Evolutionary conservation across 2,113 vertebrate genomes (phyloP).

Genomic region (Chionis minor): DNA sequence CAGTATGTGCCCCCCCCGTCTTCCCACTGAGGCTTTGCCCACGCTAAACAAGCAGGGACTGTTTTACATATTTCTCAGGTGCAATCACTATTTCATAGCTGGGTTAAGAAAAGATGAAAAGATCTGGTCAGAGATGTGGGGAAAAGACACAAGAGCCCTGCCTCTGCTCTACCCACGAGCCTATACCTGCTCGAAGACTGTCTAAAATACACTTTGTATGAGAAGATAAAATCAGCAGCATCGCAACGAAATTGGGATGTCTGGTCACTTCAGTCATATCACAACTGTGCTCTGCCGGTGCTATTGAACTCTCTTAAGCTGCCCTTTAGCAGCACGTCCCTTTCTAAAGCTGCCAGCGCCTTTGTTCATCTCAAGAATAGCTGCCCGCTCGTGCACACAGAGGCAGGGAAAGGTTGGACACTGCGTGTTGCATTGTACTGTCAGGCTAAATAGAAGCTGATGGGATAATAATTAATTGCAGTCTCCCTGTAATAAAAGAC

Average conservation of each 20-base stretch:
- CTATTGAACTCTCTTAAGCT: neutral
- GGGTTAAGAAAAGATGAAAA: neutral
- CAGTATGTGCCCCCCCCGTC: neutral
- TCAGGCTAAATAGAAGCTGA: conserved; percentile 72
- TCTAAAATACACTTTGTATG: neutral
- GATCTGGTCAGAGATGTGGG: neutral
- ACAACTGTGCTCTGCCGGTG: neutral
- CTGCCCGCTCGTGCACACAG: conserved; percentile 15
- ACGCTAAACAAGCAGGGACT: neutral
- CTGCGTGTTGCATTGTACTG: conserved; percentile 52
- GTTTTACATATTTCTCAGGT: neutral
- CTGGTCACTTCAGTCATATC: neutral
- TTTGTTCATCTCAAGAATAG: conserved; percentile 62
- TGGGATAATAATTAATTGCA: conserved; percentile 77
- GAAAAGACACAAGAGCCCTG: neutral
- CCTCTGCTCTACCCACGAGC: neutral
- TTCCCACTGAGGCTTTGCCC: neutral
- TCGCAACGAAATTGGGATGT: neutral
- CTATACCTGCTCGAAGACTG: rapidly evolving
- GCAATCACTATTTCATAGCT: neutral
- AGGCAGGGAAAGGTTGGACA: conserved; percentile 55
- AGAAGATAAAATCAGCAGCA: neutral
- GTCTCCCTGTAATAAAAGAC: conserved; percentile 74
- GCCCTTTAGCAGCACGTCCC: conserved; percentile 30
- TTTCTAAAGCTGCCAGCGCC: conserved; percentile 40